These are phyloP conservation scores for Pipistrellus nathusii DNA, from an alignment of 2,797 vertebrate genomes.

Conservation along the genomic window DNA sequence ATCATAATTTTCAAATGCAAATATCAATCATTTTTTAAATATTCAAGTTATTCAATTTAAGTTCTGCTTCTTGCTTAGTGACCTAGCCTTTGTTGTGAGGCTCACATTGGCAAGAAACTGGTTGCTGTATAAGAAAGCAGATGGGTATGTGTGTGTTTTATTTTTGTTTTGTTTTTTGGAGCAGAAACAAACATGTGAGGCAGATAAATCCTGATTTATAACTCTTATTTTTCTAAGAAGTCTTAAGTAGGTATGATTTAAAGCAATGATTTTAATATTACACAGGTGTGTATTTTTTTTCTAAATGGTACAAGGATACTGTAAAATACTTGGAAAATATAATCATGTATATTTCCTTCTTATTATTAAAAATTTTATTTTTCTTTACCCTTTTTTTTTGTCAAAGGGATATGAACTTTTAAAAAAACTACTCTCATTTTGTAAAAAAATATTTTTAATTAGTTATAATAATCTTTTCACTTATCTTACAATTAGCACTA, in stretches of 20 bases:
- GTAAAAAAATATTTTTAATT: background rate
- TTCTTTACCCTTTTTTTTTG: background rate
- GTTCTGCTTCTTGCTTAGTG: background rate
- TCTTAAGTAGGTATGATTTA: background rate
- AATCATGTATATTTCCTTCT: background rate
- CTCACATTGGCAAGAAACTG: background rate
- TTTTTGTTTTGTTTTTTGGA: background rate
- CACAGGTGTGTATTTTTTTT: background rate
- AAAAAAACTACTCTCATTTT: background rate
- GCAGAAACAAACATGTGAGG: background rate
- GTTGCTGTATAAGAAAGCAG: background rate
- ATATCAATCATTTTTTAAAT: background rate
- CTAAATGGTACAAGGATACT: background rate
- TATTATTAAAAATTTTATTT: background rate
- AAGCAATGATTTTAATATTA: background rate
- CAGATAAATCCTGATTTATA: background rate
- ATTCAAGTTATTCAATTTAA: background rate
- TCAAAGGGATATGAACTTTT: background rate
- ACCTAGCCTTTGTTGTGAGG: background rate
- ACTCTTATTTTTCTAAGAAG: conserved; percentile 1
- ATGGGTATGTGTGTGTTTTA: background rate
- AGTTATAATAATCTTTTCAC: background rate
- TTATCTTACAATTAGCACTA: background rate
- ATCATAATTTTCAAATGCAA: conserved; percentile 10
- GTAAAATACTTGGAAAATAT: background rate